These are phyloP conservation scores for Oxyscelio sp. DNA, from an alignment of 2,888 invertebrate genomes.

Conservation along the genomic window DNA sequence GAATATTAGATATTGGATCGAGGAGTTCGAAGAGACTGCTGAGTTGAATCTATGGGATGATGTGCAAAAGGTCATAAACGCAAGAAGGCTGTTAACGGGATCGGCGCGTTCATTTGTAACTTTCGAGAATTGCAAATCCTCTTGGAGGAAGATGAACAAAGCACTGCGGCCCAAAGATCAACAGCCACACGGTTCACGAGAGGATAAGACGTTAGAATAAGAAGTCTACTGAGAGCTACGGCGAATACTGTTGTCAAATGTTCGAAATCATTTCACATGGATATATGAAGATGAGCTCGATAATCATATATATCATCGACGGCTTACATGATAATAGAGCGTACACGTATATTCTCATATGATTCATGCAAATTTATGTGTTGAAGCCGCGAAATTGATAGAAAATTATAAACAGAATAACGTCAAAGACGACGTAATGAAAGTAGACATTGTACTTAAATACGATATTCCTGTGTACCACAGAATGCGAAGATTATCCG, in stretches of 20 bases:
- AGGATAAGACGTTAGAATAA: conserved; percentile 41
- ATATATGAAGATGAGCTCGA: conserved; percentile 43
- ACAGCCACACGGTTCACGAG: conserved; percentile 38
- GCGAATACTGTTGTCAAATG: conserved; percentile 66
- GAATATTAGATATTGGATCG: conserved; percentile 46
- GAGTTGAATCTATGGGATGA: conserved; percentile 37
- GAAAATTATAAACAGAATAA: too few relatives aligned
- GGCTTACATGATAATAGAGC: conserved; percentile 52
- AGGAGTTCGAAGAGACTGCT: conserved; percentile 21
- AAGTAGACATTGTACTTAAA: conserved; percentile 79
- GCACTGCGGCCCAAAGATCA: conserved; percentile 20
- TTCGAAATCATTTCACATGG: conserved; percentile 51
- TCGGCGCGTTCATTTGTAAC: conserved; percentile 40
- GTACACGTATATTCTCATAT: conserved; percentile 12
- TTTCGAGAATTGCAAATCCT: conserved; percentile 46
- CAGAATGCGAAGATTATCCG: conserved; percentile 75
- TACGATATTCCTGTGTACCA: conserved; percentile 80
- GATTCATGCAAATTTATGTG: conserved; percentile 21
- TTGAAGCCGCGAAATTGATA: background rate
- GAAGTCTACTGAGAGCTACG: conserved; percentile 35
- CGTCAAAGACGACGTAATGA: conserved; percentile 56
- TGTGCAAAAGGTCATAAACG: conserved; percentile 57
- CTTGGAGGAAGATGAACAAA: conserved; percentile 47
- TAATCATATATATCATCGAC: conserved; percentile 67
- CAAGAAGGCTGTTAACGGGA: conserved; percentile 52